A percentile compares a stretch with the other conserved stretches of the same genome.
Evolutionary conservation across 2,888 invertebrate genomes (phyloP).

Genomic region (Xanthostigma xanthostigma): DNA sequence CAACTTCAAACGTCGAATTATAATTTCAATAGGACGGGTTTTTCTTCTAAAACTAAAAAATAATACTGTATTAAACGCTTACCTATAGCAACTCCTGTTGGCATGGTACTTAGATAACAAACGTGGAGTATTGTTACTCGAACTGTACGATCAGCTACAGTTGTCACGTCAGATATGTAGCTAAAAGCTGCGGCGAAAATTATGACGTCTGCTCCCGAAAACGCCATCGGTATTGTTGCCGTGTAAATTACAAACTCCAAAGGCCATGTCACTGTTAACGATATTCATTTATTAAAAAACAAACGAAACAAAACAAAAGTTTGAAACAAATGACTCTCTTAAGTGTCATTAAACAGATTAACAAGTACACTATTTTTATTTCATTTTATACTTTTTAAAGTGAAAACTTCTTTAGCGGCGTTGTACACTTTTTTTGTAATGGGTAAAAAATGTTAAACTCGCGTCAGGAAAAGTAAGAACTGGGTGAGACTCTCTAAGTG

Average conservation of each 20-base stretch:
- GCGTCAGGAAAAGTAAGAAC: too few species aligned
- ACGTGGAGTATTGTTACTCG: slow-evolving; percentile 71
- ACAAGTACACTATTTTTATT: too few species aligned
- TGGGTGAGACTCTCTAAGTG: too few species aligned
- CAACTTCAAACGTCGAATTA: too few species aligned
- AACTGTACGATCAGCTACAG: slow-evolving; percentile 51
- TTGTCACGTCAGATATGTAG: slow-evolving; percentile 67
- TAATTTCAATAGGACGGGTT: too few species aligned
- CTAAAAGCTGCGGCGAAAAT: slow-evolving; percentile 67
- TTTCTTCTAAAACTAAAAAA: too few species aligned
- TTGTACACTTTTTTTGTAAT: too few species aligned
- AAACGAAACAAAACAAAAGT: not conserved
- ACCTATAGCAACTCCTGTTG: slow-evolving; percentile 64
- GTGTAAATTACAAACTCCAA: slow-evolving; percentile 58
- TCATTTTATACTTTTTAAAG: too few species aligned
- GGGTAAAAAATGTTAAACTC: too few species aligned
- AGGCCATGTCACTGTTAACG: slow-evolving; percentile 42
- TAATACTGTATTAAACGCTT: slow-evolving; percentile 21
- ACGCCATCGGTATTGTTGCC: slow-evolving; percentile 58
- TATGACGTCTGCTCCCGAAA: slow-evolving; percentile 65
- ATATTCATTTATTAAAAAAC: not conserved
- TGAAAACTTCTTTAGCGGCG: too few species aligned
- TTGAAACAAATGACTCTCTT: too few species aligned
- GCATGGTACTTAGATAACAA: slow-evolving; percentile 69
- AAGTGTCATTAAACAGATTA: too few species aligned